These are phyloP conservation scores for Antheraea assamensis DNA, from an alignment of 2,888 invertebrate species.

Conservation along the genomic window DNA sequence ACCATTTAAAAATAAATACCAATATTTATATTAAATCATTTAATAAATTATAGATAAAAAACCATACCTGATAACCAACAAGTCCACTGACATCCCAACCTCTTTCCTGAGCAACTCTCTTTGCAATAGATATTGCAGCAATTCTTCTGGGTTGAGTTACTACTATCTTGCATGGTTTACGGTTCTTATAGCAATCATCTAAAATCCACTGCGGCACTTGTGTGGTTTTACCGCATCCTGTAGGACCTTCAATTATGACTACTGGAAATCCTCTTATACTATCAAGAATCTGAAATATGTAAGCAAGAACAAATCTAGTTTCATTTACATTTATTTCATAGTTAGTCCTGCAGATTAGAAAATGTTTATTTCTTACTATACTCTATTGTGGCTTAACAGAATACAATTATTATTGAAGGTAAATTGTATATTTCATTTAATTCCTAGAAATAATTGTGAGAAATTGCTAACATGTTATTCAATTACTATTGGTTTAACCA, in stretches of 20 bases:
- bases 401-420: no score
- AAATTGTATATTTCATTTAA: not conserved
- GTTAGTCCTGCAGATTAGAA: no score
- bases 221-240: conserved; percentile 96
- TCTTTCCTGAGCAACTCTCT: conserved; percentile 91
- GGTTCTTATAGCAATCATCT: conserved; percentile 86
- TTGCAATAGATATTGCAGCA: conserved; percentile 95
- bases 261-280: conserved; percentile 87
- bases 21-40: no score
- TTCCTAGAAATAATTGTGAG: not conserved
- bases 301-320: not conserved
- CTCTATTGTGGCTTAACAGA: no score
- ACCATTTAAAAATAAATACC: no score
- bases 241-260: conserved; percentile 93
- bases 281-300: conserved; percentile 83
- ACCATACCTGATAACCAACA: conserved; percentile 92
- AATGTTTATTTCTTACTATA: no score
- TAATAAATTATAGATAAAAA: no score
- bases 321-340: no score
- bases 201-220: conserved; percentile 96
- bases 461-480: not conserved
- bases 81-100: conserved; percentile 91
- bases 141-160: conserved; percentile 97
- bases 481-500: not conserved
- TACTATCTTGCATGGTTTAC: conserved; percentile 90